Evolutionary conservation across 1,140 invertebrate genomes (phyloP).

Genomic region (Pomacea maculata): DNA sequence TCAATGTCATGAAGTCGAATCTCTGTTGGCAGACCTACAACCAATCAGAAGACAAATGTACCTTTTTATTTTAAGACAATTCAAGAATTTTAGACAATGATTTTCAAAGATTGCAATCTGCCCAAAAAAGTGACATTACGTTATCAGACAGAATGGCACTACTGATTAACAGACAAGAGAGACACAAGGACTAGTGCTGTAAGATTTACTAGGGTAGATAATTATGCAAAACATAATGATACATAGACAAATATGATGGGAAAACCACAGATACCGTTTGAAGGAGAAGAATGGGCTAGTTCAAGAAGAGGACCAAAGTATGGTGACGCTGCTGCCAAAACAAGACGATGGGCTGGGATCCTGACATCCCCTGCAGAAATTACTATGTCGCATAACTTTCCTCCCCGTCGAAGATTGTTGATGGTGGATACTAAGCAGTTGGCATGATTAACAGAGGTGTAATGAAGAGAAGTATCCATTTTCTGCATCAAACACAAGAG

Average conservation of each 20-base stretch:
- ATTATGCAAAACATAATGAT: not conserved
- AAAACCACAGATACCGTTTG: not conserved
- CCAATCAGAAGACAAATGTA: not conserved
- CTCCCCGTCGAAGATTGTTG: constrained; percentile 72
- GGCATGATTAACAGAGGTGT: constrained; percentile 48
- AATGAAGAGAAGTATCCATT: constrained; percentile 46
- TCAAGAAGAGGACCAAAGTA: constrained; percentile 72
- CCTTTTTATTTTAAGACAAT: not conserved
- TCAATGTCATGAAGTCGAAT: constrained; percentile 35
- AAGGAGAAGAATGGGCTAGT: constrained; percentile 14
- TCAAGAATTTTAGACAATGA: not conserved
- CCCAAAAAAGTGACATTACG: not conserved
- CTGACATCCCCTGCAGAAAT: constrained; percentile 79
- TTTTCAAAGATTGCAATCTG: not conserved
- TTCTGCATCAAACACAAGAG: not conserved
- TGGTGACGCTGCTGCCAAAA: constrained; percentile 80
- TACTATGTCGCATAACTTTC: constrained; percentile 83
- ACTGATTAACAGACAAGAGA: not conserved
- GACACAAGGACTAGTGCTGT: not conserved
- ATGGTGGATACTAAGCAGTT: constrained; percentile 40
- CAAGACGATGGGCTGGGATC: constrained; percentile 83
- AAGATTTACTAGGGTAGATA: not conserved
- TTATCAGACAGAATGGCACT: not conserved
- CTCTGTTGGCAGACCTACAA: constrained; percentile 23
- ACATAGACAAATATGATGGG: not conserved